Percentiles rank a stretch among this genome's conserved stretches.
Evolutionary conservation across 2,888 invertebrate genomes (phyloP).

Genomic region (Drosophila falleni): DNA sequence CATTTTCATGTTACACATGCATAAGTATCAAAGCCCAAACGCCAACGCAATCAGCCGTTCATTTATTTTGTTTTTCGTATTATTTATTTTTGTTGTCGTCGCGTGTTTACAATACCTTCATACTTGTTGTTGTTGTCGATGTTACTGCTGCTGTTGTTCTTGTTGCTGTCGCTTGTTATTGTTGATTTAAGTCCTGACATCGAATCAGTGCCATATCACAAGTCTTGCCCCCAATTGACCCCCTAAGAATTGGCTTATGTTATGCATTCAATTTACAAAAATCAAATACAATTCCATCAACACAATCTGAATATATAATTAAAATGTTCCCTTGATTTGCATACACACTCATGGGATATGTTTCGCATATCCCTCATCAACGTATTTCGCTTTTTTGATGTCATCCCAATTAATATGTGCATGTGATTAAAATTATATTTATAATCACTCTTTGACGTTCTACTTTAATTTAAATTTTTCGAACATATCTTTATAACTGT

Average conservation of each 20-base stretch:
- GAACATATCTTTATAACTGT: not conserved
- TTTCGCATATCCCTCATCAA: slow-evolving; percentile 22
- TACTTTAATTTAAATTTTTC: not conserved
- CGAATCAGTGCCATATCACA: slow-evolving; percentile 58
- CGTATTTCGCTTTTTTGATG: slow-evolving; percentile 10
- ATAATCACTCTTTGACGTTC: slow-evolving; percentile 3
- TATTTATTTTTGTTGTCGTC: slow-evolving; percentile 62
- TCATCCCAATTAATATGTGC: slow-evolving; percentile 19
- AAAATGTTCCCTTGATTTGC: slow-evolving; percentile 46
- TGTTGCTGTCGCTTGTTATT: slow-evolving; percentile 51
- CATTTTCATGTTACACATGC: slow-evolving; percentile 65
- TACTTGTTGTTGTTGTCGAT: slow-evolving; percentile 15
- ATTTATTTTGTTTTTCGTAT: slow-evolving; percentile 52
- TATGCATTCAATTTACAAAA: slow-evolving; percentile 67
- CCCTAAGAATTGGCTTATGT: slow-evolving; percentile 22
- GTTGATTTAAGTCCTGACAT: slow-evolving; percentile 71
- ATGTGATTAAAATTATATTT: slow-evolving; percentile 16
- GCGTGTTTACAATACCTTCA: slow-evolving; percentile 59
- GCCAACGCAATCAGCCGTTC: slow-evolving; percentile 67
- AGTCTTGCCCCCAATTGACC: slow-evolving; percentile 34
- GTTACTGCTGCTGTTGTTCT: slow-evolving; percentile 28
- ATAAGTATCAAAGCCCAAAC: slow-evolving; percentile 46
- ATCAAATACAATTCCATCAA: slow-evolving; percentile 55
- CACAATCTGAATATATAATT: slow-evolving; percentile 73
- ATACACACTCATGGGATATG: slow-evolving; percentile 28